These are phyloP conservation scores for Chloroceryle amazona DNA, from an alignment of 2,797 vertebrate genomes.

Conservation along the genomic window DNA sequence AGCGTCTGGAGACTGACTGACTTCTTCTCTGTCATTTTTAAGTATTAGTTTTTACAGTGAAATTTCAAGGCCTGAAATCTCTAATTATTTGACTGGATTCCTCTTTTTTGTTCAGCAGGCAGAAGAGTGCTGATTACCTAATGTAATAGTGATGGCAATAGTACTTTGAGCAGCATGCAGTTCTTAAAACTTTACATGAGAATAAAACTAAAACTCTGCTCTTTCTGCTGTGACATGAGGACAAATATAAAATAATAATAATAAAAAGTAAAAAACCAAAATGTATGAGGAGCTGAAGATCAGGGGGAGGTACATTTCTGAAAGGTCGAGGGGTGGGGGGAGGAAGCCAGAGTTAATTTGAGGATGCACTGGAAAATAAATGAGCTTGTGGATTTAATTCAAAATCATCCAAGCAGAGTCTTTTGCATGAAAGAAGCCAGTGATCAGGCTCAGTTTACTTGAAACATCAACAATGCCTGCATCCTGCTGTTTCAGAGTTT, in stretches of 20 bases:
- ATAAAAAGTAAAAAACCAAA: neutral
- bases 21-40: neutral
- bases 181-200: neutral
- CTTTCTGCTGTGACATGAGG: neutral
- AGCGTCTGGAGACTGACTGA: conserved; percentile 25
- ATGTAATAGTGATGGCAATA: neutral
- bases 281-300: neutral
- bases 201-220: neutral
- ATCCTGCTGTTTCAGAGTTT: conserved; percentile 76
- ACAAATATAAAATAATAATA: neutral
- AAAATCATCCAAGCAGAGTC: conserved; percentile 79
- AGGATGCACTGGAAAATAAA: conserved; percentile 79
- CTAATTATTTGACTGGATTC: conserved; percentile 10
- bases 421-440: conserved; percentile 75
- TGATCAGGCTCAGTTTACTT: conserved; percentile 68
- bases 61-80: conserved; percentile 1
- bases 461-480: conserved; percentile 57
- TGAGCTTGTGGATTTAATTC: conserved; percentile 82
- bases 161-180: neutral
- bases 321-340: conserved; percentile 9
- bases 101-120: neutral
- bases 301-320: neutral
- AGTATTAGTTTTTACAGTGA: conserved; percentile 9
- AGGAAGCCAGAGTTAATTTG: conserved; percentile 71
- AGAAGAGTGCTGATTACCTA: neutral